Conservation (phyloP, 2,113 vertebrate species). For the Astatoreochromis straeleni region DNA sequence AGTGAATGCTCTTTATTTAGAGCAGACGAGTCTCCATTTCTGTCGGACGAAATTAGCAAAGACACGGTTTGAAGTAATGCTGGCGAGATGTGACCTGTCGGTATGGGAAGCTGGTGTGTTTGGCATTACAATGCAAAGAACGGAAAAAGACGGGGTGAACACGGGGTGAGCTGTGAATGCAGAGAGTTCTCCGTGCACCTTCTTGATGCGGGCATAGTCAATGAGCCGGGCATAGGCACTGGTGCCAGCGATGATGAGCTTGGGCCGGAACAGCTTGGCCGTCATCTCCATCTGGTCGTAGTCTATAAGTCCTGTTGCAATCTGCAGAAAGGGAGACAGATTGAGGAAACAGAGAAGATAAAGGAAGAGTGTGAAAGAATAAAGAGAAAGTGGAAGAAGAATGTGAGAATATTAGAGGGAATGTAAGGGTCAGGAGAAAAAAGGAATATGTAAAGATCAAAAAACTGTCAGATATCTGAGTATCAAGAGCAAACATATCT, state of each 20-base stretch:
- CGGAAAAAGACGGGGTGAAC: background rate
- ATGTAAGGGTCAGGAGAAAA: constrained; percentile 5
- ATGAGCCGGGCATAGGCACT: constrained; percentile 94
- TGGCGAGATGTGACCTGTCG: background rate
- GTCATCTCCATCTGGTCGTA: constrained; percentile 88
- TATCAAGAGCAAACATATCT: constrained; percentile 32
- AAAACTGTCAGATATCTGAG: constrained; percentile 1
- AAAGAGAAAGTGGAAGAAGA: background rate
- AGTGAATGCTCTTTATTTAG: background rate
- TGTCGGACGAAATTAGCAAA: background rate
- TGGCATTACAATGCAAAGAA: background rate
- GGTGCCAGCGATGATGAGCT: constrained; percentile 88
- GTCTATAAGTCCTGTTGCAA: constrained; percentile 86
- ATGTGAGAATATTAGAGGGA: constrained; percentile 8
- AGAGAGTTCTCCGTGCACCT: constrained; percentile 66
- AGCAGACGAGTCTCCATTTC: background rate
- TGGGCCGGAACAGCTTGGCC: constrained; percentile 87
- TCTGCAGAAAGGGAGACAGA: constrained; percentile 61
- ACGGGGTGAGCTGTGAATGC: background rate
- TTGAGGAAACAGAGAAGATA: background rate
- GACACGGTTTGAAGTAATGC: background rate
- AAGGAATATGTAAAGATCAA: background rate
- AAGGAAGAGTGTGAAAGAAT: background rate
- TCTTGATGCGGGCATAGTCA: constrained; percentile 86
- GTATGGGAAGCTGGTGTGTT: background rate